Evolutionary conservation across 1,140 invertebrate species (phyloP), one percentile per base, ranked within the genome.

Genomic region (Drosophila yakuba): DNA sequence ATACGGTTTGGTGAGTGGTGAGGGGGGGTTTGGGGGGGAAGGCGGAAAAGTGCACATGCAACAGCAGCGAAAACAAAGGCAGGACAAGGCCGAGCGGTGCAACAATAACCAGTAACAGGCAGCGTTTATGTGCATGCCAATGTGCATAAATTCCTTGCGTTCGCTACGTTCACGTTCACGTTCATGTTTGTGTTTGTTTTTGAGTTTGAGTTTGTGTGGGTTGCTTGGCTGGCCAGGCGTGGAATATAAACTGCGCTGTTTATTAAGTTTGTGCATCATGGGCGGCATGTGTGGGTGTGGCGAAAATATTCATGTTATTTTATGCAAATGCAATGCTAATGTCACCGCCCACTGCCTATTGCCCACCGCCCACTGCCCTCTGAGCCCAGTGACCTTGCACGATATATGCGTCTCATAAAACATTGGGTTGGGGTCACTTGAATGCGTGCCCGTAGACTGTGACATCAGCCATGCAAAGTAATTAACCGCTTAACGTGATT

Each of bases 401-500:
- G 57, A 61, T 51, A 63, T 25, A 72, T 67, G 61, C 23, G 35
- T 12, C 50, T 17, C 48, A 72, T 78, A 41, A 47, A 74, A 66
- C 59, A 88, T 83, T 76, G 72, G 58, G 66, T 63, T 68, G 67
- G 63, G 71, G 69, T 54, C 75, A 35, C 39, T 45, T 60, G 59
- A 56, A 66, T 15, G 35, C 44, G 38, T 51, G 64, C 35, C 10
- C 38, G 45, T 50, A 35, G 36, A 32, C 41, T 66, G 58, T 38
- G 62, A 69, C 59, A 47, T 51, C 36, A 60, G 71, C 39, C 43
- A 52, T 61, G 57, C 56, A 54, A 61, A 60, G 61, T 79, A 86
- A 88, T 88, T 88, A 86, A 88, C 74, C 78, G 79, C 75, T 79
- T 76, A 88, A 88, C 64, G 69, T 83, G 79, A 83, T 88, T 72